These are phyloP conservation scores for Meandrina meandrites DNA, from an alignment of 92 coral and sea anemone genomes.

Conservation along the genomic window DNA sequence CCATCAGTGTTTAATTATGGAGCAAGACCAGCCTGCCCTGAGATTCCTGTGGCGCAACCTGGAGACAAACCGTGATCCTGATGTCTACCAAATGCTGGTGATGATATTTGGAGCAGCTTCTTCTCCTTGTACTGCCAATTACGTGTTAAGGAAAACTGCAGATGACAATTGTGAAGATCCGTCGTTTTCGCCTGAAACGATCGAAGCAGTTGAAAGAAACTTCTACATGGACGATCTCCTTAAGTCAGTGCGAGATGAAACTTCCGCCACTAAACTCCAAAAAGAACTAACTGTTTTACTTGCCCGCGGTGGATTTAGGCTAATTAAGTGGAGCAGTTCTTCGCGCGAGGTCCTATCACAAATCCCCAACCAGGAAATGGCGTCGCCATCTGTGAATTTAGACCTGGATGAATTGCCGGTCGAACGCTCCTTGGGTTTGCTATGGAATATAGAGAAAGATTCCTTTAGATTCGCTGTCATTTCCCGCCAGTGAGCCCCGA, in stretches of 20 bases:
- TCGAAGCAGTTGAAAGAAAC: neutral
- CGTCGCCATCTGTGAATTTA: neutral
- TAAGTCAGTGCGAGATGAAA: slow-evolving; percentile 44
- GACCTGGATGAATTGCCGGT: neutral
- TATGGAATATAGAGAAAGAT: slow-evolving; percentile 52
- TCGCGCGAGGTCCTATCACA: neutral
- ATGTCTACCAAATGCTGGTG: slow-evolving; percentile 33
- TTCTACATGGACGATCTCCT: neutral
- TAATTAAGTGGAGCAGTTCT: slow-evolving; percentile 57
- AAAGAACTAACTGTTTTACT: slow-evolving; percentile 48
- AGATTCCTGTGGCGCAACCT: slow-evolving; percentile 43
- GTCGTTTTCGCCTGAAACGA: neutral
- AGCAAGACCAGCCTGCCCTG: slow-evolving; percentile 33
- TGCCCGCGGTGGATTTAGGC: slow-evolving; percentile 49
- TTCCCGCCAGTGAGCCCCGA: neutral
- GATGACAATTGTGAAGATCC: slow-evolving; percentile 38
- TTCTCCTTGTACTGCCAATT: slow-evolving; percentile 19
- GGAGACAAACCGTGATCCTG: slow-evolving; percentile 26
- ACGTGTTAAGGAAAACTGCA: slow-evolving; percentile 46
- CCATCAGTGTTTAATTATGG: slow-evolving; percentile 38
- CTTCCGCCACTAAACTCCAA: slow-evolving; percentile 37
- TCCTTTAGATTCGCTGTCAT: slow-evolving; percentile 39
- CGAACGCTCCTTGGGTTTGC: slow-evolving; percentile 42
- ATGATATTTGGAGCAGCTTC: neutral
- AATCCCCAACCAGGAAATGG: slow-evolving; percentile 1